These are phyloP conservation scores for Schizothorax lantsangensis DNA, from an alignment of 2,797 vertebrate species.

Conservation along the genomic window DNA sequence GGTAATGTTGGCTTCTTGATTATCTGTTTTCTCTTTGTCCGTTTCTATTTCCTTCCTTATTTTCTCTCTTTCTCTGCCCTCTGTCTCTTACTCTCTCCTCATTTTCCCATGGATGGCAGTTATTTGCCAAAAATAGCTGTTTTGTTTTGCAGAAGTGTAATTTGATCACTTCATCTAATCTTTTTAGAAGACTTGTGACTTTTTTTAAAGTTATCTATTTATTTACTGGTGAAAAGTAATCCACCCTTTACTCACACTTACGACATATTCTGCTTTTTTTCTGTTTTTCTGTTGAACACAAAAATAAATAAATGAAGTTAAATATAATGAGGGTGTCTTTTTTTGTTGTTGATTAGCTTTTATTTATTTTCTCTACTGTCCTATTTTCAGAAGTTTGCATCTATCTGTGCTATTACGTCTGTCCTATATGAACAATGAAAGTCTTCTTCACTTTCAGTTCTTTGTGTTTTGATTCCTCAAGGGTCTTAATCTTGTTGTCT, in stretches of 20 bases:
- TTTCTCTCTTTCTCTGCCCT: background rate
- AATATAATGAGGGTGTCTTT: background rate
- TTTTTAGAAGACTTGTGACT: background rate
- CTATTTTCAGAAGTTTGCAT: background rate
- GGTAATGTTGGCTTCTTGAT: constrained; percentile 54
- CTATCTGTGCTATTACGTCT: background rate
- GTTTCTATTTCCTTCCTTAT: constrained; percentile 1
- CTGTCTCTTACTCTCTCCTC: background rate
- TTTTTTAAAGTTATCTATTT: background rate
- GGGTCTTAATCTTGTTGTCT: background rate
- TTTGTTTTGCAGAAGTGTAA: background rate
- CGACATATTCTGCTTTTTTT: background rate
- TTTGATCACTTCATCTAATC: background rate
- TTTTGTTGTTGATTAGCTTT: background rate
- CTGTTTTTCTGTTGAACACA: background rate
- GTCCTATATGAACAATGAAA: background rate
- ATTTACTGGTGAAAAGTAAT: background rate
- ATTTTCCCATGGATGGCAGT: background rate
- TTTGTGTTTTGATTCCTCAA: constrained; percentile 23
- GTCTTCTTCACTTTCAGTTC: constrained; percentile 34
- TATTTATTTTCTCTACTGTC: constrained; percentile 2
- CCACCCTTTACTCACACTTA: background rate
- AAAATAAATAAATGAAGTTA: background rate
- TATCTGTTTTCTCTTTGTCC: constrained; percentile 27
- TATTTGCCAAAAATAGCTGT: background rate